phyloP scores from a whole-genome alignment of 2,888 invertebrate genomes.

The Pammene aurita region DNA sequence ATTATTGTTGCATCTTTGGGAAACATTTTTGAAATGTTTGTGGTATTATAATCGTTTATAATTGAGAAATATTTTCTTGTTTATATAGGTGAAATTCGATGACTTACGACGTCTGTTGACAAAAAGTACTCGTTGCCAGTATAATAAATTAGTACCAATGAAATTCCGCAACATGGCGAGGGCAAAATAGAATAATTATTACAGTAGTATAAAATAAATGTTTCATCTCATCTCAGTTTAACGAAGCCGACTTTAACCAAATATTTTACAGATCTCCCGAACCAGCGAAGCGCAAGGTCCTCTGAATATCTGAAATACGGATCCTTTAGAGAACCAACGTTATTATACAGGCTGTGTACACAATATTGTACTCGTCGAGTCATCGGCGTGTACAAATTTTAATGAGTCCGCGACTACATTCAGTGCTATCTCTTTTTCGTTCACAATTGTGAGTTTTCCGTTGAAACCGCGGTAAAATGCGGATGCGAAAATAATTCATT shows the following conservation, averaged over 20 bases:
- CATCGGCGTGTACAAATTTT: conserved; percentile 71
- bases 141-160: too few relatives aligned
- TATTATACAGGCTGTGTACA: conserved; percentile 38
- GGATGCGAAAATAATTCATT: conserved; percentile 38
- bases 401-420: conserved; percentile 65
- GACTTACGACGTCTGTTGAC: too few relatives aligned
- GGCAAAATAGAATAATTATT: too few relatives aligned
- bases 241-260: conserved; percentile 13
- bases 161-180: too few relatives aligned
- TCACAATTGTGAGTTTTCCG: conserved; percentile 42
- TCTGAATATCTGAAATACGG: conserved; percentile 31
- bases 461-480: conserved; percentile 28
- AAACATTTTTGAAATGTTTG: too few relatives aligned
- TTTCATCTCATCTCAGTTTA: not conserved
- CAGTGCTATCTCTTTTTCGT: conserved; percentile 49
- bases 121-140: too few relatives aligned
- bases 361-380: conserved; percentile 57
- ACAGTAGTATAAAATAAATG: not conserved
- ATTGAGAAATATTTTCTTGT: too few relatives aligned
- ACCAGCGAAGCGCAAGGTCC: conserved; percentile 21
- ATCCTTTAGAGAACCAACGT: conserved; percentile 36
- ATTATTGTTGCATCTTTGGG: too few relatives aligned
- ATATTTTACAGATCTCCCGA: conserved; percentile 25
- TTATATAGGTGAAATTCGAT: too few relatives aligned
- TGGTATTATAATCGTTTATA: too few relatives aligned